phyloP scores from a whole-genome alignment of 2,113 vertebrate species.

The Prolemur simus region DNA sequence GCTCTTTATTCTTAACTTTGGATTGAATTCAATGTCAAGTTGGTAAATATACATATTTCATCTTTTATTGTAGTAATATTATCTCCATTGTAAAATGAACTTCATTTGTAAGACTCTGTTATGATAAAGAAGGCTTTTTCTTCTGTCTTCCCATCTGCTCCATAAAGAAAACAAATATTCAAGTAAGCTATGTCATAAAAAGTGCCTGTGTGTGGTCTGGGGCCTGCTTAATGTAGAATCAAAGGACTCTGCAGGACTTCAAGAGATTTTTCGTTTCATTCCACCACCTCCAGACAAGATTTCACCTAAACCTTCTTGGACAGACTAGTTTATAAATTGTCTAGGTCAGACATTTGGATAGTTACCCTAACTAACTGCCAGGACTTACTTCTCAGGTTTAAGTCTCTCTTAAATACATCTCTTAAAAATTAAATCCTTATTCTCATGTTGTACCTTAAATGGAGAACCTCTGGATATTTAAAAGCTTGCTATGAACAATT shows the following conservation, averaged over 20 bases:
- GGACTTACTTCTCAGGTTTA: slow-evolving; percentile 15
- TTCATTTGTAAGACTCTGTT: slow-evolving; percentile 57
- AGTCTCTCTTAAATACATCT: slow-evolving; percentile 1
- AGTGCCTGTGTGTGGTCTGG: slow-evolving; percentile 74
- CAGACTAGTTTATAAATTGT: slow-evolving; percentile 43
- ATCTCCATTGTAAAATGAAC: slow-evolving; percentile 58
- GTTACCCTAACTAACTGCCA: background rate
- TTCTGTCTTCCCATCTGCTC: slow-evolving; percentile 65
- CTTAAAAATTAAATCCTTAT: background rate
- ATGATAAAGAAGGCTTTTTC: slow-evolving; percentile 55
- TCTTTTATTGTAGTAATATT: slow-evolving; percentile 61
- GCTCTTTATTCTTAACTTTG: slow-evolving; percentile 43
- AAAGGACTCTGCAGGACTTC: background rate
- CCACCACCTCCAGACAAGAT: slow-evolving; percentile 44
- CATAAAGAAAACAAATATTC: slow-evolving; percentile 74
- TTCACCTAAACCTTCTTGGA: slow-evolving; percentile 29
- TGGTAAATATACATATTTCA: slow-evolving; percentile 50
- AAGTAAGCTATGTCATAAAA: slow-evolving; percentile 59
- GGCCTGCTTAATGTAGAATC: slow-evolving; percentile 51
- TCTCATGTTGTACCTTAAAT: background rate
- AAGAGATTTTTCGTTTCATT: slow-evolving; percentile 52
- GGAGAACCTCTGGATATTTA: background rate
- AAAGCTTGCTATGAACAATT: background rate
- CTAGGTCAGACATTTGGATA: background rate
- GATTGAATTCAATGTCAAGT: slow-evolving; percentile 23